A percentile compares a stretch with the other conserved stretches of the same genome.
phyloP scores from a whole-genome alignment of 2,113 vertebrate species.

The Lucifuga dentata region DNA sequence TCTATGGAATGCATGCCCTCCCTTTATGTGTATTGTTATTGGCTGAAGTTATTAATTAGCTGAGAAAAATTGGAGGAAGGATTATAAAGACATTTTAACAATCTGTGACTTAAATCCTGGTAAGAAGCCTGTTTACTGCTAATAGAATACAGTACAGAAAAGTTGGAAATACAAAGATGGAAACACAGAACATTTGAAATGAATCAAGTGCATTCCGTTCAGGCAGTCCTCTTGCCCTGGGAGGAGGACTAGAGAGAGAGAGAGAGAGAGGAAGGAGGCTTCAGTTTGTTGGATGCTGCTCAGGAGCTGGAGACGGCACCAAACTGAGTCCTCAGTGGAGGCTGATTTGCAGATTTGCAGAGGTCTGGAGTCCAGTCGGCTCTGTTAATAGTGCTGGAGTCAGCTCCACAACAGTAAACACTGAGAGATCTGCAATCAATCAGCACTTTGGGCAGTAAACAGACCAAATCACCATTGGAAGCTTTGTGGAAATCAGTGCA shows the following conservation, averaged over 20 bases:
- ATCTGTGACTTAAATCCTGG: background rate
- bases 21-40: slow-evolving; percentile 2
- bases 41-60: background rate
- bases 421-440: slow-evolving; percentile 57
- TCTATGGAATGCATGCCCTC: slow-evolving; percentile 2
- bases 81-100: background rate
- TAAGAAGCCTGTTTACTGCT: background rate
- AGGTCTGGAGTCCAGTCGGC: slow-evolving; percentile 50
- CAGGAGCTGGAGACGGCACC: slow-evolving; percentile 45
- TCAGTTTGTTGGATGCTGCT: slow-evolving; percentile 45
- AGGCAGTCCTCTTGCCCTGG: slow-evolving; percentile 38
- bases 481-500: slow-evolving; percentile 17
- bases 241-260: slow-evolving; percentile 12
- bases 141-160: slow-evolving; percentile 16
- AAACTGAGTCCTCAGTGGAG: slow-evolving; percentile 46
- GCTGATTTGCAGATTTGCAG: slow-evolving; percentile 34
- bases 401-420: slow-evolving; percentile 57
- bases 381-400: slow-evolving; percentile 49
- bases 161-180: slow-evolving; percentile 11
- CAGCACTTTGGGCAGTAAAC: slow-evolving; percentile 48
- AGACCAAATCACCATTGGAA: slow-evolving; percentile 40
- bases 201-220: slow-evolving; percentile 58
- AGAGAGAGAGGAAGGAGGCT: slow-evolving; percentile 27
- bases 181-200: slow-evolving; percentile 46
- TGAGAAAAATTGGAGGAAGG: slow-evolving; percentile 1